Percentiles rank a stretch among this genome's conserved stretches.
Evolutionary conservation across 2,797 vertebrate species (phyloP).

Genomic region (Spea hammondii): DNA sequence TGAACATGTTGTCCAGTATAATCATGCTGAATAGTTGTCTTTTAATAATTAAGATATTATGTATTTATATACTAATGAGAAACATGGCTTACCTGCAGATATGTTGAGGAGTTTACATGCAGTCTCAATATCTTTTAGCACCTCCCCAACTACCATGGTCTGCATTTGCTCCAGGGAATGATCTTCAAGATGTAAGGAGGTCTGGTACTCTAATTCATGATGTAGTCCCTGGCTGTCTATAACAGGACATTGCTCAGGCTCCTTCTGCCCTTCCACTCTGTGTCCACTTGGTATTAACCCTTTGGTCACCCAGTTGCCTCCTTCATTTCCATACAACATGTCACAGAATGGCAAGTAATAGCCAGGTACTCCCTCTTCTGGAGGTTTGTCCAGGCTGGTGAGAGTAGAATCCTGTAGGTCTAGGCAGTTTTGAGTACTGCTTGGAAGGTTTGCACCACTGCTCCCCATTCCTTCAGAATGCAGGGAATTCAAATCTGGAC

Average conservation of each 20-base stretch:
- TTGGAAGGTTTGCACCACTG: slow-evolving; percentile 69
- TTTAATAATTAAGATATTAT: neutral
- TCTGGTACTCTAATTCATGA: slow-evolving; percentile 75
- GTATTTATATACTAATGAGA: neutral
- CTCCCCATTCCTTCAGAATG: slow-evolving; percentile 77
- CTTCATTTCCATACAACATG: slow-evolving; percentile 80
- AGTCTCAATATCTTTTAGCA: slow-evolving; percentile 96
- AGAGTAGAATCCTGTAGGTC: slow-evolving; percentile 71
- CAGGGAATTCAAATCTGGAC: slow-evolving; percentile 54
- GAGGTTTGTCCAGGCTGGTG: slow-evolving; percentile 65
- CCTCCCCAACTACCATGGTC: slow-evolving; percentile 95
- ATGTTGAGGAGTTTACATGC: slow-evolving; percentile 97
- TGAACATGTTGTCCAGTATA: neutral
- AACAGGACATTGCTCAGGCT: slow-evolving; percentile 81
- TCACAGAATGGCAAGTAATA: slow-evolving; percentile 90
- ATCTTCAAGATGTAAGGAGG: slow-evolving; percentile 76
- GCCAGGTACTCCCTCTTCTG: slow-evolving; percentile 75
- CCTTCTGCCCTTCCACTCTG: slow-evolving; percentile 57
- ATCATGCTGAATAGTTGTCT: neutral
- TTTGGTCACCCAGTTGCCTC: slow-evolving; percentile 78
- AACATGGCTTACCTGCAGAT: slow-evolving; percentile 77
- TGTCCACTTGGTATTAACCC: slow-evolving; percentile 62
- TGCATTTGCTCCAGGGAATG: slow-evolving; percentile 95
- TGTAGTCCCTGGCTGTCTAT: slow-evolving; percentile 92
- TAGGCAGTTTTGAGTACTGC: slow-evolving; percentile 64